phyloP scores from a whole-genome alignment of 2,113 vertebrate species.

The Rhinogobius similis region DNA sequence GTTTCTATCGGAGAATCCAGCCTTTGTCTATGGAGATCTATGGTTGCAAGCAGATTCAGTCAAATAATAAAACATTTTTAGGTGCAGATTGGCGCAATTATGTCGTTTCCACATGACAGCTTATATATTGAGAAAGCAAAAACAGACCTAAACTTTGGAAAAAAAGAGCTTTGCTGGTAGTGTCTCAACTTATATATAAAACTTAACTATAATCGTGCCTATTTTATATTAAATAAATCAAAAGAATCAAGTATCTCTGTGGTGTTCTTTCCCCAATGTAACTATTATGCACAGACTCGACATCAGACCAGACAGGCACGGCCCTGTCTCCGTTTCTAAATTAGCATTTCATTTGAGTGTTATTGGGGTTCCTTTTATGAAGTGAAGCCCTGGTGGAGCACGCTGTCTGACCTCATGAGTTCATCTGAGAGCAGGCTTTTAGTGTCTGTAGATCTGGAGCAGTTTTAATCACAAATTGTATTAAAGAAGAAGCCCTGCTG shows the following conservation, averaged over 20 bases:
- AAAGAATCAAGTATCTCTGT: conserved; percentile 3
- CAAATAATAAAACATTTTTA: no score
- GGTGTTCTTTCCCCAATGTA: conserved; percentile 23
- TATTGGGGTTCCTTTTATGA: conserved; percentile 22
- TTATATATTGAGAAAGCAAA: no score
- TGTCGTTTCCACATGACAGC: no score
- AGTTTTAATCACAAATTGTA: neutral
- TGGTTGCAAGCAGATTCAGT: no score
- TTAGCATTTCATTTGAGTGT: conserved; percentile 41
- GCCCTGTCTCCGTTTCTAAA: conserved; percentile 33
- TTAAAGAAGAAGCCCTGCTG: neutral
- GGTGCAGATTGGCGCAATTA: no score
- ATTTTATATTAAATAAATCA: neutral
- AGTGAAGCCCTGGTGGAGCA: conserved; percentile 5
- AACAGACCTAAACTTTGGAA: no score
- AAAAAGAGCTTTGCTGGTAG: no score
- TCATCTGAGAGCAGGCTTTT: conserved; percentile 9
- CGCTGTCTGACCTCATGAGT: conserved; percentile 8
- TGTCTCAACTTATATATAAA: no score
- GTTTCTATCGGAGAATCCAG: no score
- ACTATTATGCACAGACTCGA: conserved; percentile 46
- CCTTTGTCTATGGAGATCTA: no score
- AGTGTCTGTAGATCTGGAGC: neutral
- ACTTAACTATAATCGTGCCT: neutral
- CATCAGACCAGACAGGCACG: no score